Percentiles rank a stretch among this genome's conserved stretches.
phyloP scores from a whole-genome alignment of 2,113 vertebrate genomes.

The Ramphastos sulfuratus region DNA sequence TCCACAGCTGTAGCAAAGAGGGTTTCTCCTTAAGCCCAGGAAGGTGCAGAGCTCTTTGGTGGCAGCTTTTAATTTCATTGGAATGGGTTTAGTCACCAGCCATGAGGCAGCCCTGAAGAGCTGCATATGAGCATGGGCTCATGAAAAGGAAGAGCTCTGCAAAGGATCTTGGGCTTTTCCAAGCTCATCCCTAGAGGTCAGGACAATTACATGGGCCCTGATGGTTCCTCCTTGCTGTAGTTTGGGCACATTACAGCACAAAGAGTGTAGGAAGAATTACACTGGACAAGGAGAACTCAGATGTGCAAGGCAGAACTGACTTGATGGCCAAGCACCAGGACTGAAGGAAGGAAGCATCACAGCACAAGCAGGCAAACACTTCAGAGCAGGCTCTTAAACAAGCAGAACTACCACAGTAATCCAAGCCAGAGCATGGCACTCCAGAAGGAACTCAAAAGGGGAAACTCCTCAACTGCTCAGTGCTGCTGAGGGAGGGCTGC shows the following conservation, averaged over 20 bases:
- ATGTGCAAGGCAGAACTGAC: background rate
- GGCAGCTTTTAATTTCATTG: background rate
- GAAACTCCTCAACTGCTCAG: background rate
- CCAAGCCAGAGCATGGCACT: background rate
- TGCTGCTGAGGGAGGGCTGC: background rate
- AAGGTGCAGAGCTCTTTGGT: background rate
- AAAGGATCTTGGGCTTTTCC: background rate
- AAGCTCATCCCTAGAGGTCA: background rate
- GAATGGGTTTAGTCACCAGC: background rate
- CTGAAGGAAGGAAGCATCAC: background rate
- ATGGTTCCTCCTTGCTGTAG: background rate
- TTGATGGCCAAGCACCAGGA: background rate
- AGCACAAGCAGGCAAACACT: background rate
- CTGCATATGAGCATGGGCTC: background rate
- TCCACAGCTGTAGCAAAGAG: background rate
- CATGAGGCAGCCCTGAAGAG: background rate
- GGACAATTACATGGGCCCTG: background rate
- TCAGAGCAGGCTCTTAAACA: background rate
- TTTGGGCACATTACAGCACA: background rate
- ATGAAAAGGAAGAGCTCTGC: background rate
- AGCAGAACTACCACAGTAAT: background rate
- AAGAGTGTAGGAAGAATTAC: background rate
- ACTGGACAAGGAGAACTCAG: background rate
- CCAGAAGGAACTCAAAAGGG: background rate
- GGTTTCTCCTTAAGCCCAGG: background rate